Evolutionary conservation across 2,888 invertebrate genomes (phyloP).

Genomic region (Drosophila kambysellisi): DNA sequence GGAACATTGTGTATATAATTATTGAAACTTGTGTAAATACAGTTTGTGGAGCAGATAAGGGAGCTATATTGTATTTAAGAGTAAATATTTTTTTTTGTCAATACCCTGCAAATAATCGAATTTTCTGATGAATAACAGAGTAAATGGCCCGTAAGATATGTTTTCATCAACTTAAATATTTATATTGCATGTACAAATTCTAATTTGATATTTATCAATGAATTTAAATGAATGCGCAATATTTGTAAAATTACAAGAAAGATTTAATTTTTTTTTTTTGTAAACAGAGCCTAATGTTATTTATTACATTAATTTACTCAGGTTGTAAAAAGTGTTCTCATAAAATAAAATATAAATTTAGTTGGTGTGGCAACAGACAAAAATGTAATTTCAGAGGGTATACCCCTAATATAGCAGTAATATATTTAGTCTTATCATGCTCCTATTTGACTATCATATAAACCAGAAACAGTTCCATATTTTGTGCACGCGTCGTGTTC

Average conservation of each 20-base stretch:
- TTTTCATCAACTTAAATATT: not conserved
- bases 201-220: too few relatives aligned
- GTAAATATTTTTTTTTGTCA: not conserved
- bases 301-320: not conserved
- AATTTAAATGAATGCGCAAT: too few relatives aligned
- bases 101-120: not conserved
- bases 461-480: conserved; percentile 38
- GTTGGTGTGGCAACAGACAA: not conserved
- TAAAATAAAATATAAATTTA: not conserved
- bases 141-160: too few relatives aligned
- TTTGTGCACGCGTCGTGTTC: conserved; percentile 40
- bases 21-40: not conserved
- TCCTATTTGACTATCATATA: conserved; percentile 35
- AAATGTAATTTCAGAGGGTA: conserved; percentile 15
- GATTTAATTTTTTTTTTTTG: not conserved
- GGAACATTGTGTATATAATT: not conserved
- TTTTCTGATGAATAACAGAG: not conserved
- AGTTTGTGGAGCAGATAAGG: not conserved
- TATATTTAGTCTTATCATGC: conserved; percentile 34
- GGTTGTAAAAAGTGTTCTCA: not conserved
- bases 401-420: not conserved
- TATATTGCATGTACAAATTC: not conserved
- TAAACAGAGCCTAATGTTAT: not conserved
- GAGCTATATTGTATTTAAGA: not conserved
- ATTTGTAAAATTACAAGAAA: not conserved